Base-by-base conservation (phyloP, 2,113 vertebrate genomes). In the Illadopsis cleaveri region DNA sequence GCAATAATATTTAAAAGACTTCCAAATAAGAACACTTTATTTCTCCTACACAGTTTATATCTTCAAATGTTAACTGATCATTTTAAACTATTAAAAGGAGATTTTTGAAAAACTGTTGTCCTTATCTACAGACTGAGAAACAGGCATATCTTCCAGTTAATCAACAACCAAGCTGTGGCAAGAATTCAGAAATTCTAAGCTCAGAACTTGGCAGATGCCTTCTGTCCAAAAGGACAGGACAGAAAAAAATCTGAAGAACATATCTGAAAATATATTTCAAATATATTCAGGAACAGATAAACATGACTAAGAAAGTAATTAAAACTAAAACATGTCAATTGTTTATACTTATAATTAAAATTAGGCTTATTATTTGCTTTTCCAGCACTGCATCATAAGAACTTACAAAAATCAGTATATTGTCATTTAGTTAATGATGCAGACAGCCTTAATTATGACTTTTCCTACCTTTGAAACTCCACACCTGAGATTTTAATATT, bases 1-100 rank as follows among this genome's bases (percentile, higher is more conserved):
- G 38, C 35, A 92, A 86, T 62, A 95, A 78, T 69, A 89, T 86
- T 95, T 84, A 72, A 84, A 76, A 70, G 56, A 27, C 44, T 91
- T 82, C 33, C 57, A 86, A 92, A 81, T 86, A 90, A 79, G 78
- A 94, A 66, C 35, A 56, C 21, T 94, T 79, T 84, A 76, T 37
- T 37, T 94, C 47, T 89, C 82, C 64, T 75, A 92, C 71, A 20
- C 47, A 60, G 47, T 58, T 96, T 90, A 86, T 76, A 38, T 47
- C 33, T 92, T 94, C 77, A 97, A 84, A 84, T 84, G 50, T 47
- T 95, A 90, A 76, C 48, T 85, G 64, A 82, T 70, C 37, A 6
- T 90, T 73, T 76, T 53, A 58, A 90, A 79, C 24, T 42, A 10
- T 69, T 53, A 94, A 68, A 94, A 75, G 54, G 27, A 47, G 37